Evolutionary conservation across 1,140 invertebrate species (phyloP), one percentile per base, ranked within the genome.

Genomic region (Eurosta solidaginis): DNA sequence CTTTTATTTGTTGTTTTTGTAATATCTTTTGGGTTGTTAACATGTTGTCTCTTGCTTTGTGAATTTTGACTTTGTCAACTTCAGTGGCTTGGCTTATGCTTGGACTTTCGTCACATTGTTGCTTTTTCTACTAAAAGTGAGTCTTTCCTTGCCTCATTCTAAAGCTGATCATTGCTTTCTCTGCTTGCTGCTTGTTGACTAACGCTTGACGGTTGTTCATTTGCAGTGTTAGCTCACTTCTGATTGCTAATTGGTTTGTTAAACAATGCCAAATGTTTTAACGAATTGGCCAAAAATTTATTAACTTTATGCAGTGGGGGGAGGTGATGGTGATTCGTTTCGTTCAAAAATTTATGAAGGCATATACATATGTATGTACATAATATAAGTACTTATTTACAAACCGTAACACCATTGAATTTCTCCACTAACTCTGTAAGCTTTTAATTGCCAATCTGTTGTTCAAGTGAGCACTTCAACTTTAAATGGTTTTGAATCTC

Each of bases 181-280:
- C 3, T n/a, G 29, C 59, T 20, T 14, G 59, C 1, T 33, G 59
- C 59, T 22, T 68, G 59, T 68, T 68, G n/a, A n/a, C 17, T 45
- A 17, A 9, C 17, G 44, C 7, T 45, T 45, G 44, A 9, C 44
- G 29, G n/a, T 40, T 68, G 59, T 54, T 59, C 76, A 68, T 78
- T 78, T 78, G 59, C 77, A 78, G 83, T 85, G 84, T 85, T 85
- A 85, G 84, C 83, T 85, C 84, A 85, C 85, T 85, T 68, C 84
- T 85, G 84, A 85, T 85, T 85, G 84, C 84, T 85, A 85, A 85
- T 85, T 85, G 84, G 84, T 85, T 85, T 85, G 84, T 84, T 85
- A 85, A 84, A 85, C 84, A 85, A 85, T 85, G 83, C 82, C 75
- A 76, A 52, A 52, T 79, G 73, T 85, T 83, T 85, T 84, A 85